Conservation (phyloP, 2,113 vertebrate species). For the Anseranas semipalmata region DNA sequence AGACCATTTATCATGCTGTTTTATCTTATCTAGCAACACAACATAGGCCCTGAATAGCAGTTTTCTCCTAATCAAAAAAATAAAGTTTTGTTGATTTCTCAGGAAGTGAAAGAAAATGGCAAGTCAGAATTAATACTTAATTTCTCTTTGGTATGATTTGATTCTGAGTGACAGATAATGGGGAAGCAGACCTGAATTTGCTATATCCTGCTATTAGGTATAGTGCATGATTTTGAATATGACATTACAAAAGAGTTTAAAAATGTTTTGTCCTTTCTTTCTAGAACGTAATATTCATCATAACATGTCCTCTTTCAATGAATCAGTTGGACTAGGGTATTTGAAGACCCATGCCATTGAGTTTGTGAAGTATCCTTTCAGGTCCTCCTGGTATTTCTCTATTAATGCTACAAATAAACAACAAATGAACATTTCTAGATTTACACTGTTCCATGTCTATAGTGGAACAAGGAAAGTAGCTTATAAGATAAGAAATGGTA, state of each 20-base stretch:
- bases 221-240: background rate
- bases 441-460: background rate
- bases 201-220: background rate
- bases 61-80: background rate
- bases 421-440: background rate
- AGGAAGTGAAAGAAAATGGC: background rate
- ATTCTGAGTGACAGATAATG: background rate
- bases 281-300: conserved; percentile 95
- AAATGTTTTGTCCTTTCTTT: conserved; percentile 60
- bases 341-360: conserved; percentile 98
- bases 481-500: background rate
- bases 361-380: conserved; percentile 97
- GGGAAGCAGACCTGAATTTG: background rate
- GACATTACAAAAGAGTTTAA: background rate
- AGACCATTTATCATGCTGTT: background rate
- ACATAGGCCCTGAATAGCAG: background rate
- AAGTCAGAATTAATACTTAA: background rate
- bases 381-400: background rate
- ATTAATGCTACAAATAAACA: background rate
- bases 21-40: background rate
- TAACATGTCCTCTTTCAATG: conserved; percentile 99
- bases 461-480: background rate
- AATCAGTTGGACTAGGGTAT: conserved; percentile 96
- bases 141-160: background rate
- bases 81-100: background rate